Evolutionary conservation across 2,888 invertebrate species (phyloP).

Genomic region (Salpingus planirostris): DNA sequence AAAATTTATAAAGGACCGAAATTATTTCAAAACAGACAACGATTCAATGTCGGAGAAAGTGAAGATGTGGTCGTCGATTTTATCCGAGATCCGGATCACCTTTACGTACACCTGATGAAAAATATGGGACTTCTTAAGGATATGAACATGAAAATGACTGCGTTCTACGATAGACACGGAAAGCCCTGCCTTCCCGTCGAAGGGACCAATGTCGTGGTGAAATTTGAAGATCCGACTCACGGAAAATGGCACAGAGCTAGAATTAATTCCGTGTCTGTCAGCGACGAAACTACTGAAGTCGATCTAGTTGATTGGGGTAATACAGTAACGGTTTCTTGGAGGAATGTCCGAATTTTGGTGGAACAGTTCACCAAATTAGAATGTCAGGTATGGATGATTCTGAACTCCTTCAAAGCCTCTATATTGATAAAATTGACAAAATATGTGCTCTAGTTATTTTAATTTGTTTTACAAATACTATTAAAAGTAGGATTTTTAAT

Average conservation of each 20-base stretch:
- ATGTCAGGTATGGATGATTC: slow-evolving; percentile 42
- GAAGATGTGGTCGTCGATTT: slow-evolving; percentile 50
- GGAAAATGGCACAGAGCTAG: slow-evolving; percentile 53
- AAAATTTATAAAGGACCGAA: too few relatives aligned
- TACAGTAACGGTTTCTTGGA: slow-evolving; percentile 43
- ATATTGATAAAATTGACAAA: slow-evolving; percentile 14
- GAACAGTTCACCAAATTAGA: slow-evolving; percentile 29
- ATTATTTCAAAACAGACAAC: slow-evolving; percentile 24
- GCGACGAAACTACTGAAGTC: slow-evolving; percentile 46
- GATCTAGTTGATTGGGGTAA: slow-evolving; percentile 57
- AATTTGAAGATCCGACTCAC: slow-evolving; percentile 29
- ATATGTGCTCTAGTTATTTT: too few relatives aligned
- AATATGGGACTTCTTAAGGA: slow-evolving; percentile 20
- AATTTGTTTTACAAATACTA: too few relatives aligned
- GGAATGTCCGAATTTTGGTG: slow-evolving; percentile 44
- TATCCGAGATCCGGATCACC: slow-evolving; percentile 54
- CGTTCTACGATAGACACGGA: slow-evolving; percentile 21
- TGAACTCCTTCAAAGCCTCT: slow-evolving; percentile 3
- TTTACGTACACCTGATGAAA: slow-evolving; percentile 55
- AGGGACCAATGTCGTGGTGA: slow-evolving; percentile 43
- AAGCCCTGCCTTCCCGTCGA: slow-evolving; percentile 25
- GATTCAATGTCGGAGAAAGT: slow-evolving; percentile 35
- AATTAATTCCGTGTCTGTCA: slow-evolving; percentile 42
- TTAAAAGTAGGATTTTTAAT: too few relatives aligned
- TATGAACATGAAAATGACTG: slow-evolving; percentile 22